These are phyloP conservation scores for Leguminivora glycinivorella DNA, from an alignment of 1,140 invertebrate genomes.

Conservation along the genomic window DNA sequence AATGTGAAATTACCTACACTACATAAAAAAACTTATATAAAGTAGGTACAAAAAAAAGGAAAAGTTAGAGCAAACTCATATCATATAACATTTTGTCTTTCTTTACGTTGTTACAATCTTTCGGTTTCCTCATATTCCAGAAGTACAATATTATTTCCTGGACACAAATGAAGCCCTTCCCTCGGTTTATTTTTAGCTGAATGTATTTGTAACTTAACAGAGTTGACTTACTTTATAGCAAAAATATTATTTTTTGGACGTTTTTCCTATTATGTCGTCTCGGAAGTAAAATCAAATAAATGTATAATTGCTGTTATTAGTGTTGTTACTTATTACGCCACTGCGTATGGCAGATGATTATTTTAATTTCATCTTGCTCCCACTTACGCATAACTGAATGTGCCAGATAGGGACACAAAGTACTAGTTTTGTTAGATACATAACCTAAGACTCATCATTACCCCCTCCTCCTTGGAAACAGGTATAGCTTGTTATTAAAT, in stretches of 20 bases:
- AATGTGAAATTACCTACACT: too few relatives aligned
- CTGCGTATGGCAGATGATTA: not conserved
- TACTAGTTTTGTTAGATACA: not conserved
- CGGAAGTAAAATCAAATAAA: not conserved
- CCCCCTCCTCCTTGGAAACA: not conserved
- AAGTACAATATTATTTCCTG: too few relatives aligned
- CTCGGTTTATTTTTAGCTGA: too few relatives aligned
- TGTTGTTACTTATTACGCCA: not conserved
- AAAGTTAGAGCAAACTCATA: too few relatives aligned
- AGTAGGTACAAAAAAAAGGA: too few relatives aligned
- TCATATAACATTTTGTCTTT: too few relatives aligned
- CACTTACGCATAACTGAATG: not conserved
- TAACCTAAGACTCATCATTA: not conserved
- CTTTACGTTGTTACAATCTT: too few relatives aligned
- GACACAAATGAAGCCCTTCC: too few relatives aligned
- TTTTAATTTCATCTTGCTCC: not conserved
- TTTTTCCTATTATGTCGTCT: not conserved
- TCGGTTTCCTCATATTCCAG: too few relatives aligned
- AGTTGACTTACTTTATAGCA: not conserved
- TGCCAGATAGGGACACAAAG: not conserved
- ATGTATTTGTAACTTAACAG: too few relatives aligned
- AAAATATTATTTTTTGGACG: not conserved
- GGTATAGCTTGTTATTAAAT: constrained; percentile 2
- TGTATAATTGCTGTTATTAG: too few relatives aligned
- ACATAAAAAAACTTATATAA: too few relatives aligned